These are phyloP conservation scores for Xenopus tropicalis DNA, from an alignment of 2,113 vertebrate genomes.

Conservation along the genomic window UCB_Xtro_10.0 CM004448.2:126023001-126023500, in stretches of 20 bases:
- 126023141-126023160: conserved; percentile 36
- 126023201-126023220: background rate
- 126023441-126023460: too few species aligned
- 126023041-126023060: conserved; percentile 16
- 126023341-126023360: background rate
- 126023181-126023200: conserved; percentile 10
- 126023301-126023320: background rate
- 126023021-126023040: conserved; percentile 23
- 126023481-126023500: too few species aligned
- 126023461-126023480: too few species aligned
- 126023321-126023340: background rate
- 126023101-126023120: conserved; percentile 39
- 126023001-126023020: background rate
- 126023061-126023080: conserved; percentile 27
- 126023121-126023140: conserved; percentile 34
- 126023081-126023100: conserved; percentile 31
- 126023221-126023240: background rate
- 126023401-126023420: too few species aligned
- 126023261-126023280: background rate
- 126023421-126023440: too few species aligned
- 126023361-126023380: background rate
- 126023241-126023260: background rate
- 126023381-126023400: background rate
- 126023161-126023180: conserved; percentile 28
- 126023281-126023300: background rate